Evolutionary conservation across 2,888 invertebrate genomes (phyloP).

Genomic region (Agrochola macilenta): DNA sequence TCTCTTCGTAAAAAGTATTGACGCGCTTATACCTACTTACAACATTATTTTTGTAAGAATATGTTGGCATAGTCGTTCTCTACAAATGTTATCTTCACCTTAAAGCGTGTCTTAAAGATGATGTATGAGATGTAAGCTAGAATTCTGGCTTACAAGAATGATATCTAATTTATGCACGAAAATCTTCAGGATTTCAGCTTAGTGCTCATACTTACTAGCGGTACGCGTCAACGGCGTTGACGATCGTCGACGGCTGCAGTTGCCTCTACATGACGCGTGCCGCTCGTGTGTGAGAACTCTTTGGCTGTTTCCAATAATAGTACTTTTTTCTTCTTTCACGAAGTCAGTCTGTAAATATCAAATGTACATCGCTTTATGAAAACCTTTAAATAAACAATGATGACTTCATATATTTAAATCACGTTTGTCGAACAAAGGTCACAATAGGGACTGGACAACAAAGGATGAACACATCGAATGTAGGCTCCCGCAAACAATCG

Average conservation of each 20-base stretch:
- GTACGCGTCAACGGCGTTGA: too few relatives aligned
- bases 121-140: neutral
- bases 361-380: neutral
- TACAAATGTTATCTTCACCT: neutral
- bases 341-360: neutral
- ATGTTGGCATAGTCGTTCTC: neutral
- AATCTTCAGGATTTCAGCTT: neutral
- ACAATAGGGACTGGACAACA: slow-evolving; percentile 8
- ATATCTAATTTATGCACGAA: neutral
- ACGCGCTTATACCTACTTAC: neutral
- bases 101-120: neutral
- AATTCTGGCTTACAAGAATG: neutral
- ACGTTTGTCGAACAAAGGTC: slow-evolving; percentile 4
- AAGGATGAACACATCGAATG: slow-evolving; percentile 27
- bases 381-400: slow-evolving; percentile 13
- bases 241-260: too few relatives aligned
- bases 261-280: too few relatives aligned
- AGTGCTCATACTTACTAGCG: too few relatives aligned
- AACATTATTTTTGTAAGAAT: neutral
- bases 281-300: too few relatives aligned
- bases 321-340: neutral
- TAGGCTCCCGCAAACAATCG: neutral
- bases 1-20: slow-evolving; percentile 2
- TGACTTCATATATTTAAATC: slow-evolving; percentile 19
- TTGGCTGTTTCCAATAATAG: too few relatives aligned